These are phyloP conservation scores for Calidris pugnax DNA, from an alignment of 2,113 vertebrate species.

Conservation along the genomic window DNA sequence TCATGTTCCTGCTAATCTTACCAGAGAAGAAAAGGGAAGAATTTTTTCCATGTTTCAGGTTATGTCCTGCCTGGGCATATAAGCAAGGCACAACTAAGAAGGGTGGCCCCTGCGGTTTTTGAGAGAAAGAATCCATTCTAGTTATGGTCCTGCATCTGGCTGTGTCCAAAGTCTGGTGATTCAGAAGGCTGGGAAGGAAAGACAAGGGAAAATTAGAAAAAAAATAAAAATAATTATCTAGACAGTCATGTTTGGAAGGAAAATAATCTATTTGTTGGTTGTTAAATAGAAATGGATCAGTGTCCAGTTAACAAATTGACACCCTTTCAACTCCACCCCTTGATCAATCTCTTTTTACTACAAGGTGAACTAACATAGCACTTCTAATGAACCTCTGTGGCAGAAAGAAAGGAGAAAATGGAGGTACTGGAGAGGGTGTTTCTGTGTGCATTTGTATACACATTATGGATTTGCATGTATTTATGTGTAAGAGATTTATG, in stretches of 20 bases:
- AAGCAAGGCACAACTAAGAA: not conserved
- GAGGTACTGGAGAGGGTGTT: not conserved
- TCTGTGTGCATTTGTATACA: not conserved
- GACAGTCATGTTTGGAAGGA: not conserved
- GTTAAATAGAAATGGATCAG: not conserved
- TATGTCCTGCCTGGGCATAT: not conserved
- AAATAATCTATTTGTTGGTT: not conserved
- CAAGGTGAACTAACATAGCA: not conserved
- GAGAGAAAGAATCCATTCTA: not conserved
- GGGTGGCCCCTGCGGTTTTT: not conserved
- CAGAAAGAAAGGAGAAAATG: not conserved
- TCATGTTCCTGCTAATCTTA: not conserved
- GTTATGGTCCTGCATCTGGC: fast-evolving
- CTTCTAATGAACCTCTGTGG: not conserved
- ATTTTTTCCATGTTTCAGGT: not conserved
- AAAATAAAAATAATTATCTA: not conserved
- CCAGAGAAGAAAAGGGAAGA: not conserved
- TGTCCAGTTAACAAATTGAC: not conserved
- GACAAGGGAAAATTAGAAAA: not conserved
- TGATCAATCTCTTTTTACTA: not conserved
- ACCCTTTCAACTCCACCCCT: not conserved
- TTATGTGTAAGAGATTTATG: not conserved
- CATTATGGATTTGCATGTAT: not conserved
- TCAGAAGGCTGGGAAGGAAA: not conserved
- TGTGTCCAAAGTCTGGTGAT: not conserved